Conservation (phyloP, 2,888 invertebrate species). For the Drosophila falleni region DNA sequence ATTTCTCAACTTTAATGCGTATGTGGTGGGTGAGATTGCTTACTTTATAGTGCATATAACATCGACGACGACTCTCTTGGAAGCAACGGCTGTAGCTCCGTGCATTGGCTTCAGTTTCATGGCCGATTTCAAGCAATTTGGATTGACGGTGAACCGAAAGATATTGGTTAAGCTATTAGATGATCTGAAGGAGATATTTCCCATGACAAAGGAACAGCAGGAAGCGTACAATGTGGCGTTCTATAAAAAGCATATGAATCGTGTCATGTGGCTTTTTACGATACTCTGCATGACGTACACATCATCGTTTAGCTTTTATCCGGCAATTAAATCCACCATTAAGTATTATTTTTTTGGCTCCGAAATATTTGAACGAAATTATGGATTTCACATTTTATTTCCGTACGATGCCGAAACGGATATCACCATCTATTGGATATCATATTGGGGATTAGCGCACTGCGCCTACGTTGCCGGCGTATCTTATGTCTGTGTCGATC, state of each 20-base stretch:
- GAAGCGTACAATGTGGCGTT: constrained; percentile 45
- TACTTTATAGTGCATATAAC: constrained; percentile 72
- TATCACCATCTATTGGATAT: constrained; percentile 66
- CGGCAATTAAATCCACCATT: constrained; percentile 67
- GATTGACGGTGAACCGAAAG: constrained; percentile 58
- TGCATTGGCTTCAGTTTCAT: constrained; percentile 77
- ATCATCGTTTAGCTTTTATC: constrained; percentile 77
- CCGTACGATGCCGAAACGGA: constrained; percentile 64
- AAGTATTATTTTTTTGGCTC: constrained; percentile 64
- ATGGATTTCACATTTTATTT: constrained; percentile 64
- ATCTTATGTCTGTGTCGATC: constrained; percentile 76
- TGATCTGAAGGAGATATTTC: constrained; percentile 68
- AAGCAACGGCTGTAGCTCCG: constrained; percentile 79
- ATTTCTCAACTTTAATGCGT: constrained; percentile 73
- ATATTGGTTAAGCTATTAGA: constrained; percentile 61
- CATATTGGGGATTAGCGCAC: constrained; percentile 67
- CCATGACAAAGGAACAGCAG: constrained; percentile 54
- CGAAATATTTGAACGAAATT: constrained; percentile 69
- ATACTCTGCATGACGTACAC: constrained; percentile 73
- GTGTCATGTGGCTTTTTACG: constrained; percentile 68
- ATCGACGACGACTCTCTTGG: constrained; percentile 73
- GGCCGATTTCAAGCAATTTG: constrained; percentile 74
- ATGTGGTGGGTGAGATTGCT: constrained; percentile 73
- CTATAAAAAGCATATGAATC: constrained; percentile 60
- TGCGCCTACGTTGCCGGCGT: constrained; percentile 77